phyloP scores from a whole-genome alignment of 1,140 invertebrate genomes.

The Scaptodrosophila lebanonensis region DNA sequence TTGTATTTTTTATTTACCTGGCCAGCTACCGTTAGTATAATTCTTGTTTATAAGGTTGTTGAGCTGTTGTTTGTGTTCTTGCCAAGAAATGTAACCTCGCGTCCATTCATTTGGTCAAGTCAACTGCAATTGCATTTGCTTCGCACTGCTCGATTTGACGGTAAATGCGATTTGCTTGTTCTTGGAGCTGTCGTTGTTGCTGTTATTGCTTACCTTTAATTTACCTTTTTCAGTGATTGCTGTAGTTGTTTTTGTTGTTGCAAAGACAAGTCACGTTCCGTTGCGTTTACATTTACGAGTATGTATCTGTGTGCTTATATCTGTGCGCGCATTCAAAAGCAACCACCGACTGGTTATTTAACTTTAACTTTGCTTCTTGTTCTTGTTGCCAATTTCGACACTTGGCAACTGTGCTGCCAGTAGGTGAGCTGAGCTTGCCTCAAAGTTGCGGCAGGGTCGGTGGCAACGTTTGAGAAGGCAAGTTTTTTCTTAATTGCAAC shows the following conservation, averaged over 20 bases:
- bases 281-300: no score
- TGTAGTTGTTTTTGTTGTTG: conserved; percentile 31
- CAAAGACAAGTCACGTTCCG: conserved; percentile 49
- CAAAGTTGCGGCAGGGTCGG: conserved; percentile 37
- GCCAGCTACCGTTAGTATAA: conserved; percentile 7
- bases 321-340: conserved; percentile 8
- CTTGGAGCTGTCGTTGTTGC: conserved; percentile 30
- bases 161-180: no score
- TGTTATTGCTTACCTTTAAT: conserved; percentile 54
- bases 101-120: conserved; percentile 12
- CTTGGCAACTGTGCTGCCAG: conserved; percentile 15
- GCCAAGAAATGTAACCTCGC: conserved; percentile 17
- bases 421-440: no score
- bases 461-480: no score
- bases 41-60: no score
- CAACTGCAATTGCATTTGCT: conserved; percentile 34
- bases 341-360: conserved; percentile 48
- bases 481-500: no score
- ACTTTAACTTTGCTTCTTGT: conserved; percentile 42
- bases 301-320: no score
- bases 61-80: no score
- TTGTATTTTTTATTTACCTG: conserved; percentile 12
- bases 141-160: conserved; percentile 45
- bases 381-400: conserved; percentile 44
- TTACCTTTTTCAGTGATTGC: conserved; percentile 52